These are phyloP conservation scores for Hipparchia sbordonii DNA, from an alignment of 2,888 invertebrate genomes.

Conservation along the genomic window DNA sequence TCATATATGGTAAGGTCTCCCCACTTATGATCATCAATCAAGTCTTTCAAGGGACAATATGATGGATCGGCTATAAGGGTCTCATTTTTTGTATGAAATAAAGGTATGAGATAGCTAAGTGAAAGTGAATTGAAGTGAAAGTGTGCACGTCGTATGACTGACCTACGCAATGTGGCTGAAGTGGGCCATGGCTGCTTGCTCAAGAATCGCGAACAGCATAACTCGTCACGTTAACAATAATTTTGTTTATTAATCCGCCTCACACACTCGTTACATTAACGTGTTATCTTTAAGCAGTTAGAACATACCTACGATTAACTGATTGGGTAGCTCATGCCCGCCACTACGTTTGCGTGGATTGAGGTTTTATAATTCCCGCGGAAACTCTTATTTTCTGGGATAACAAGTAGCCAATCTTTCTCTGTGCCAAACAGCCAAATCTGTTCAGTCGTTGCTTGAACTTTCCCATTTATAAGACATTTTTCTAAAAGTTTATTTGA, in stretches of 20 bases:
- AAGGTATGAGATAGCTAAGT: conserved; percentile 34
- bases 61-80: conserved; percentile 25
- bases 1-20: conserved; percentile 6
- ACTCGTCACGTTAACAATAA: conserved; percentile 25
- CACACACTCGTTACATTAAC: neutral
- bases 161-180: conserved; percentile 75
- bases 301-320: too few species aligned
- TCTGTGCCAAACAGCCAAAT: too few species aligned
- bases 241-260: neutral
- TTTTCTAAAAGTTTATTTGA: too few species aligned
- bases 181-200: conserved; percentile 61
- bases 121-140: conserved; percentile 74
- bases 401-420: too few species aligned
- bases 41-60: conserved; percentile 24
- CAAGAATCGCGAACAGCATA: conserved; percentile 28
- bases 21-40: conserved; percentile 27
- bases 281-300: too few species aligned
- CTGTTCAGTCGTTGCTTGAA: too few species aligned
- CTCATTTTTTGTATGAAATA: conserved; percentile 19
- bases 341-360: too few species aligned
- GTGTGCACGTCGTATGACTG: conserved; percentile 64
- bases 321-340: too few species aligned
- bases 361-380: too few species aligned
- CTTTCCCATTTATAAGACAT: too few species aligned
- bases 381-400: too few species aligned